Evolutionary conservation across 1,140 invertebrate genomes (phyloP).

Genomic region (Kradibia gibbosae): DNA sequence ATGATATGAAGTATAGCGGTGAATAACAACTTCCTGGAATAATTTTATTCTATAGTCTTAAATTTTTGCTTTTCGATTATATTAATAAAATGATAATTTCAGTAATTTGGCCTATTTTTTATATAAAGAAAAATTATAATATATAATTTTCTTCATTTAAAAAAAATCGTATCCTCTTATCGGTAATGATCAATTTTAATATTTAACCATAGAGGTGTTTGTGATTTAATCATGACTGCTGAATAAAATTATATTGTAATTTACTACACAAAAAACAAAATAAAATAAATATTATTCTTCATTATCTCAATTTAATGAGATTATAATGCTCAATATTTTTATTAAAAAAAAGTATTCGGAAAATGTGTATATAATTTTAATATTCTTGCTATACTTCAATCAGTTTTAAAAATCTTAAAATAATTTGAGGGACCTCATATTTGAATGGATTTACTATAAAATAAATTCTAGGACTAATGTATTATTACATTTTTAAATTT

Average conservation of each 20-base stretch:
- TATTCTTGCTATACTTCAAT: background rate
- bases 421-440: background rate
- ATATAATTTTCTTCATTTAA: too few relatives aligned
- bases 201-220: background rate
- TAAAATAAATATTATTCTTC: background rate
- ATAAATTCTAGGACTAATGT: too few relatives aligned
- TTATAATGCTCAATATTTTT: background rate
- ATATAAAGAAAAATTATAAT: background rate
- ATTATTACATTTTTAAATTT: too few relatives aligned
- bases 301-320: background rate
- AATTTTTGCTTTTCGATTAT: background rate
- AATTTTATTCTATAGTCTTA: background rate
- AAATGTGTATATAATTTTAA: background rate
- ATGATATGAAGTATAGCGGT: background rate
- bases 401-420: background rate
- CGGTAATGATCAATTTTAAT: too few relatives aligned
- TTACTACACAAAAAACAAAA: background rate
- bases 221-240: background rate
- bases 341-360: background rate
- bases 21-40: background rate
- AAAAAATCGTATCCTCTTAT: too few relatives aligned
- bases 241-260: background rate
- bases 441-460: too few relatives aligned
- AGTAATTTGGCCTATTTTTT: background rate
- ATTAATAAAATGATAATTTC: background rate